Evolutionary conservation across 2,113 vertebrate genomes (phyloP).

Genomic region (Hemicordylus capensis): DNA sequence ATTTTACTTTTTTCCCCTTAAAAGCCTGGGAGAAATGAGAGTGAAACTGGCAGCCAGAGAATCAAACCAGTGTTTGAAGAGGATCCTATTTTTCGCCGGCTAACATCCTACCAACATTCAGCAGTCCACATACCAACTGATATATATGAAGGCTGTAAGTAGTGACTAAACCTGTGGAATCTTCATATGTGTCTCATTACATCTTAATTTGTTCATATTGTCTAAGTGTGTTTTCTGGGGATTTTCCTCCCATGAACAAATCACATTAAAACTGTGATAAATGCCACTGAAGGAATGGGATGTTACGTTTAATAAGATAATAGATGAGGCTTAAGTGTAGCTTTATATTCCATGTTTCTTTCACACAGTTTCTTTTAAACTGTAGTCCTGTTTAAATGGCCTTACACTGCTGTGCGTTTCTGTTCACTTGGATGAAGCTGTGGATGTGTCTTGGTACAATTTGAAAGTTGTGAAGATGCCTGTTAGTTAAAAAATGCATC

Average conservation of each 20-base stretch:
- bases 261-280: not conserved
- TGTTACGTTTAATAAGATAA: not conserved
- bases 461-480: not conserved
- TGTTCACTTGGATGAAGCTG: not conserved
- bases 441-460: not conserved
- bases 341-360: not conserved
- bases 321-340: not conserved
- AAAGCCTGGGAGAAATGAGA: constrained; percentile 91
- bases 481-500: not conserved
- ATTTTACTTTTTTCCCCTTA: constrained; percentile 38
- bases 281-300: not conserved
- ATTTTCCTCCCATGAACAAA: not conserved
- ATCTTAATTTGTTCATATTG: not conserved
- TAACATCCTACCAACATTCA: constrained; percentile 92
- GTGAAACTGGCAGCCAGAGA: constrained; percentile 84
- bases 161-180: not conserved
- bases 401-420: not conserved
- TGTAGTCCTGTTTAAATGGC: no score
- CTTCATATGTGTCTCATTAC: not conserved
- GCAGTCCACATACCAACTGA: constrained; percentile 98
- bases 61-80: constrained; percentile 93
- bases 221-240: not conserved
- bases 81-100: constrained; percentile 87
- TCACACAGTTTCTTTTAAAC: not conserved
- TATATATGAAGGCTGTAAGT: constrained; percentile 99